Evolutionary conservation across 1,140 invertebrate genomes (phyloP).

Genomic region (Oscheius sp.): DNA sequence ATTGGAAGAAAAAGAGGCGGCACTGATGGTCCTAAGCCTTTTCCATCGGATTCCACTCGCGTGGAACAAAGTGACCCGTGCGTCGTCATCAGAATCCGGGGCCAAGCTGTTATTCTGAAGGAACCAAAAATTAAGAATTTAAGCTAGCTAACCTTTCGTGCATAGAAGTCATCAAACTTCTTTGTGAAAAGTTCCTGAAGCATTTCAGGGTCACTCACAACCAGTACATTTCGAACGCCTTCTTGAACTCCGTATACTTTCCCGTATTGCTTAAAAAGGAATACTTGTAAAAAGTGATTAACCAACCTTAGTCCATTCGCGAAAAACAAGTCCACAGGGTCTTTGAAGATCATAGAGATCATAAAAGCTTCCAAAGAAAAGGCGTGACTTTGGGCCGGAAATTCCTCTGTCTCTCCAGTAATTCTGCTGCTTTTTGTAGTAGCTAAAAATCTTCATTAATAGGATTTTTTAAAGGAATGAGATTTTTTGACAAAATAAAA

Average conservation of each 20-base stretch:
- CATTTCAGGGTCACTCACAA: constrained; percentile 35
- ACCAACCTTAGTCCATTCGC: constrained; percentile 24
- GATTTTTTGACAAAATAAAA: no score
- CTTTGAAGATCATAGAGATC: constrained; percentile 2
- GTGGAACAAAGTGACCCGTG: constrained; percentile 23
- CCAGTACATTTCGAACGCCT: constrained; percentile 28
- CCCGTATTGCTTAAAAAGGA: constrained; percentile 24
- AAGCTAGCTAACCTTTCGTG: neutral
- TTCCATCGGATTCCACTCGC: constrained; percentile 29
- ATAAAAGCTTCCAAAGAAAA: constrained; percentile 6
- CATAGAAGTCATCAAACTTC: constrained; percentile 33
- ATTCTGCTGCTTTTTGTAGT: no score
- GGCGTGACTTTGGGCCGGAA: neutral
- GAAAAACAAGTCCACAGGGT: neutral
- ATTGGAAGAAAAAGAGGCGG: constrained; percentile 28
- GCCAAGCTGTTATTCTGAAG: neutral
- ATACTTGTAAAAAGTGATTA: neutral
- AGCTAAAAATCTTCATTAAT: no score
- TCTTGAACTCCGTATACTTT: constrained; percentile 40
- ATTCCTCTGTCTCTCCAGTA: constrained; percentile 16
- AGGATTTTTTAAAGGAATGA: no score
- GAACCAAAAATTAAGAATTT: neutral
- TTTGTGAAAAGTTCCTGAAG: constrained; percentile 34
- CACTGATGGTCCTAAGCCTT: constrained; percentile 21
- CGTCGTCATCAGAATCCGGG: constrained; percentile 23